Evolutionary conservation across 2,797 vertebrate genomes (phyloP), one percentile per base, ranked within the genome.

Genomic region (Chrosomus eos): DNA sequence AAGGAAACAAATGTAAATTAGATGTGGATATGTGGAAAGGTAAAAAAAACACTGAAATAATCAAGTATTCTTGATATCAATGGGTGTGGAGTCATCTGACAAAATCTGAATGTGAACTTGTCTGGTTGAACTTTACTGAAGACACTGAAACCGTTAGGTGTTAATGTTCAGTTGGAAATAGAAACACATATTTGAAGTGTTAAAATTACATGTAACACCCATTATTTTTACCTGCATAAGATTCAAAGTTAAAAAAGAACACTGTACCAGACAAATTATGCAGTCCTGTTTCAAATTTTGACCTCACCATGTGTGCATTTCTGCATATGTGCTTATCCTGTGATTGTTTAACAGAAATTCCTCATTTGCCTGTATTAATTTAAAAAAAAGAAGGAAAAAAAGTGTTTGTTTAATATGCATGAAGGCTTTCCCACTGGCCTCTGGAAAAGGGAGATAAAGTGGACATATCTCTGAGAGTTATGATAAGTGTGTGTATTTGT

Each of bases 391-490:
- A 38, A 11, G 40, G 31, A 18, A 23, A 73, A 80, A 40, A 70
- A 92, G 91, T 93, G 92, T 94, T 92, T 92, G 91, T 92, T 95
- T 95, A 95, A 95, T 95, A 95, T 95, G 95, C 94, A 94, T 94
- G 94, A 95, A 93, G 94, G 92, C 92, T 91, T 64, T 92, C 89
- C 91, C 93, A 93, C 93, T 94, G 92, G 92, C 90, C 93, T 91
- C 94, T 95, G 95, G 93, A 93, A 94, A 87, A 83, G 90, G 76
- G 90, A 93, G 95, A 95, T 95, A 95, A 89, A 89, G 92, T 84
- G 75, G 92, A 93, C 94, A 95, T 93, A 95, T 95, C 94, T 92
- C 90, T 79, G 88, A 92, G 89, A 91, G 88, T 90, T 91, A 94
- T 93, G 94, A 95, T 95, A 95, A 95, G 90, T 81, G 86, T 85